phyloP scores from a whole-genome alignment of 2,797 vertebrate species.

The Geotrypetes seraphini region DNA sequence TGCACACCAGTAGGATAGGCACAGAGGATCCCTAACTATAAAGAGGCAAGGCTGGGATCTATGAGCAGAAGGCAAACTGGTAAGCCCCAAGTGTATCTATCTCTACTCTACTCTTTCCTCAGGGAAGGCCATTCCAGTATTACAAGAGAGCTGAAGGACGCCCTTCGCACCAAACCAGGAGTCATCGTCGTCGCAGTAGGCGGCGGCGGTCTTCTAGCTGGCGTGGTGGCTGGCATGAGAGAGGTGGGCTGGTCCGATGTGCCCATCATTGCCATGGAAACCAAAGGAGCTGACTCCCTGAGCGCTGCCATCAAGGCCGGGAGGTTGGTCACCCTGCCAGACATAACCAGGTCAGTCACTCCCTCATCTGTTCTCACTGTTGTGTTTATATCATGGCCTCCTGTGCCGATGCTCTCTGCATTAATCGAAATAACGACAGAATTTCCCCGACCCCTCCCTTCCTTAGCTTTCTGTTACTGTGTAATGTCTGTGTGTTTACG shows the following conservation, averaged over 20 bases:
- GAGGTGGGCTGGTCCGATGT: slow-evolving; percentile 71
- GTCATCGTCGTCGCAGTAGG: slow-evolving; percentile 77
- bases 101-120: background rate
- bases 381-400: no score
- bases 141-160: slow-evolving; percentile 65
- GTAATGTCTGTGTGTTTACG: background rate
- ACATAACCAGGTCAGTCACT: slow-evolving; percentile 75
- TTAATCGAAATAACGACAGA: no score
- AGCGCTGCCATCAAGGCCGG: slow-evolving; percentile 65
- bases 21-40: no score
- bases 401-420: no score
- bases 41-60: no score
- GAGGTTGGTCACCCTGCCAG: slow-evolving; percentile 61
- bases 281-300: slow-evolving; percentile 72
- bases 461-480: background rate
- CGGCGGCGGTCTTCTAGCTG: slow-evolving; percentile 76
- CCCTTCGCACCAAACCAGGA: slow-evolving; percentile 57
- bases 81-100: no score
- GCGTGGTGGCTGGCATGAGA: slow-evolving; percentile 66
- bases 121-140: slow-evolving; percentile 81
- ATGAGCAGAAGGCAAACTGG: no score
- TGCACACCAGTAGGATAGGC: no score
- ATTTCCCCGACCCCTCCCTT: no score
- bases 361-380: background rate
- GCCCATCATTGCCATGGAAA: slow-evolving; percentile 78